Percentiles rank a stretch among this genome's conserved stretches.
Evolutionary conservation across 2,113 vertebrate genomes (phyloP).

Genomic region (Prionailurus bengalensis): DNA sequence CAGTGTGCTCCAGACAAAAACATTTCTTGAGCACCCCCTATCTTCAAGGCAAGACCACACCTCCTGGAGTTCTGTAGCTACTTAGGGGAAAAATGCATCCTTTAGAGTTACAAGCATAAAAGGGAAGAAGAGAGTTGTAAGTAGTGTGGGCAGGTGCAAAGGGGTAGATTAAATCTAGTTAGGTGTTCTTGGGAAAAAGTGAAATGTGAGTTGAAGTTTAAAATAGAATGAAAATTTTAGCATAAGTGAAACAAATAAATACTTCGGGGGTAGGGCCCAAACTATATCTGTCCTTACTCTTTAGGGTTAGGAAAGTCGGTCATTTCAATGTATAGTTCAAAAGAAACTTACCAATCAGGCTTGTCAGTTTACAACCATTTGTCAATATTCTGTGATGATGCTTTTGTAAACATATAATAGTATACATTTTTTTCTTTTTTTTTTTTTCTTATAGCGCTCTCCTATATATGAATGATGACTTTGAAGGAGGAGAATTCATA

Average conservation of each 20-base stretch:
- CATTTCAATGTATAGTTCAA: not conserved
- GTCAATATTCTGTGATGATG: not conserved
- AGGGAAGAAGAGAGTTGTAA: not conserved
- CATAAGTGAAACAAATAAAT: not conserved
- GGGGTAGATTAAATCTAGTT: not conserved
- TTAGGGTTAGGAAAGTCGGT: not conserved
- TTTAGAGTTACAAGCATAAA: not conserved
- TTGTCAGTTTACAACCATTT: not conserved
- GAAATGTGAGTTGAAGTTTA: not conserved
- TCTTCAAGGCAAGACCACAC: not conserved
- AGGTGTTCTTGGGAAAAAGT: not conserved
- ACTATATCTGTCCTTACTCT: not conserved
- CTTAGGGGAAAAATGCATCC: too few species aligned
- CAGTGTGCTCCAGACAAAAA: not conserved
- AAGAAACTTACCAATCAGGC: not conserved
- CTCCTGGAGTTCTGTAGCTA: not conserved
- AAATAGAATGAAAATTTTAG: not conserved
- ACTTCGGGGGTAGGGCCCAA: not conserved
- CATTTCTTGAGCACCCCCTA: not conserved
- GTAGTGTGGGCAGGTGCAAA: not conserved
- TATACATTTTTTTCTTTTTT: not conserved
- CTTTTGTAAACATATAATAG: fast-evolving
- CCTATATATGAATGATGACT: conserved; percentile 97
- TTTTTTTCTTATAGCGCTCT: conserved; percentile 90
- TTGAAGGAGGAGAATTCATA: conserved; percentile 98